Evolutionary conservation across 2,113 vertebrate species (phyloP), one percentile per base, ranked within the genome.

Genomic region (Cyprinodon brontotheroides): DNA sequence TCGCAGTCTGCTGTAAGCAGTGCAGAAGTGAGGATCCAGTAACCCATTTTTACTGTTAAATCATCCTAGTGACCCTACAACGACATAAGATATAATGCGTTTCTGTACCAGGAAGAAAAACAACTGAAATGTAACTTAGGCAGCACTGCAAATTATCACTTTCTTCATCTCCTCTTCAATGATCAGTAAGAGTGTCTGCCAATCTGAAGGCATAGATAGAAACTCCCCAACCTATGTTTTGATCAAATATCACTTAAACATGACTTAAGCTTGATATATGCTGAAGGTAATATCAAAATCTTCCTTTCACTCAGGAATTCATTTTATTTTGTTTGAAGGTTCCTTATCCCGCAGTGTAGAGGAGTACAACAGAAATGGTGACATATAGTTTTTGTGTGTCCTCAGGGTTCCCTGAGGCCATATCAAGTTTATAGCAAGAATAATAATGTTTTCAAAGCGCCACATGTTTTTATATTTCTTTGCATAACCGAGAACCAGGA

Each of bases 111-210:
- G 69, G 61, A 86, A 61, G 53, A 77, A 29, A 29, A 29, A 29
- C 29, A 29, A 68, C 79, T 72, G 67, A 84, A 76, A 79, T 74
- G 74, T 76, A 86, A 83, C 75, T 0, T 45, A 4, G 47, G 5
- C 47, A 17, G 48, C 48, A 5, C 15, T 41, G 5, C 9, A 9
- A 41, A 9, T 41, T 41, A 41, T 6, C 5, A 17, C 7, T 53
- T 17, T 53, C 14, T 53, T 53, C 15, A n/a, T 15, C 50, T 57
- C 2, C 50, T 4, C 50, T n/a, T 57, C 50, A n/a, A 6, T 57
- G 50, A 57, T n/a, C 7, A 57, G 6, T 53, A 7, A 57, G 43
- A 45, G 50, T n/a, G 8, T 57, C 6, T 57, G 20, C 50, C 20
- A 15, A n/a, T 20, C 20, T 12, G 8, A 48, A 57, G 17, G 20